Percentiles rank a stretch among this genome's conserved stretches.
These are phyloP conservation scores for Poeciliopsis gracilis DNA, from an alignment of 2,797 vertebrate species.

Conservation along the genomic window DNA sequence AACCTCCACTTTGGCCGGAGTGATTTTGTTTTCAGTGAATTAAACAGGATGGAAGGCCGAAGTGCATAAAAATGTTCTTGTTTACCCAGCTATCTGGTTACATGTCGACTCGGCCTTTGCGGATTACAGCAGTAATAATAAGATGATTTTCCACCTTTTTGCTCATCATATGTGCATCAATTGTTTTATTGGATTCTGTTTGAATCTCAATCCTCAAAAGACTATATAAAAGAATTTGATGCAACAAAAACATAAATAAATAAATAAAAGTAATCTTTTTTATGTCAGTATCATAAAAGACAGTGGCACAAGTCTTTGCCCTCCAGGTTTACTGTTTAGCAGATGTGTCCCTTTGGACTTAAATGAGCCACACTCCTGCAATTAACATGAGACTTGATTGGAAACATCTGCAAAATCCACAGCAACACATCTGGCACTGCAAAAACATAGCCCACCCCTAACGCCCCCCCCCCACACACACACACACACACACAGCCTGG, in stretches of 20 bases:
- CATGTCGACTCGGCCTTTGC: no score
- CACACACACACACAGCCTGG: no score
- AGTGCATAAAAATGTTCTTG: no score
- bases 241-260: background rate
- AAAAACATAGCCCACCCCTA: conserved; percentile 28
- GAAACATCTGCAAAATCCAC: conserved; percentile 72
- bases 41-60: no score
- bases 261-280: background rate
- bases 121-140: background rate
- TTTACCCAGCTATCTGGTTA: no score
- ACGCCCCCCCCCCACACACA: rapidly evolving
- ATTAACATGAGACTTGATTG: conserved; percentile 70
- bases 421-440: conserved; percentile 68
- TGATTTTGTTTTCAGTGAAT: no score
- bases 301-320: conserved; percentile 32
- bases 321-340: conserved; percentile 50
- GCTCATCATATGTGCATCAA: background rate
- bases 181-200: background rate
- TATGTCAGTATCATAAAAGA: background rate
- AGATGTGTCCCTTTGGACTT: conserved; percentile 58
- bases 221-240: background rate
- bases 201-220: background rate
- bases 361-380: conserved; percentile 64
- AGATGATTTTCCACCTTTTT: background rate
- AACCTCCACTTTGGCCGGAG: no score